Conservation (phyloP, 1,140 invertebrate genomes). For the Papilio aristodemus region DNA sequence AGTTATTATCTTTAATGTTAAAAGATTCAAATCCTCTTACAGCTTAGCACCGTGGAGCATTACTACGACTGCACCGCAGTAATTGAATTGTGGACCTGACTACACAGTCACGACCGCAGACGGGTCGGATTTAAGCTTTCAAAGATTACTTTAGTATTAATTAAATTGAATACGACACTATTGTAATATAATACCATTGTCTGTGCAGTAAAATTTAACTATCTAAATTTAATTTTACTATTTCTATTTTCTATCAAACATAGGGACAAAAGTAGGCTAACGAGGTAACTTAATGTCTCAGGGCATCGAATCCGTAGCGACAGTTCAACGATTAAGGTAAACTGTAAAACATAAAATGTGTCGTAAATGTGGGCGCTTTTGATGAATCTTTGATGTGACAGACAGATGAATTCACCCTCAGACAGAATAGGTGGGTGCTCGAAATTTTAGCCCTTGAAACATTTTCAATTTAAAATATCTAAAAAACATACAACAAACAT, state of each 20-base stretch:
- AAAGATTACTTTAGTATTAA: not conserved
- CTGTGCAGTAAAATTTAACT: not conserved
- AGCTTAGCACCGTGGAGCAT: not conserved
- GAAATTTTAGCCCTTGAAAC: no score
- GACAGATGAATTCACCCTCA: no score
- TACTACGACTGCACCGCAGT: slow-evolving; percentile 4
- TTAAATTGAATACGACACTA: not conserved
- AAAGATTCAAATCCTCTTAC: not conserved
- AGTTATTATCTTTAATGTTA: not conserved
- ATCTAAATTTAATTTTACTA: no score
- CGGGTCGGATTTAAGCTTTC: not conserved
- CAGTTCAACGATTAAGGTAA: no score
- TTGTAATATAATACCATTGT: not conserved
- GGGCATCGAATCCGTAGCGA: no score
- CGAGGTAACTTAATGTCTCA: not conserved
- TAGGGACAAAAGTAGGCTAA: not conserved
- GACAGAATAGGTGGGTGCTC: no score
- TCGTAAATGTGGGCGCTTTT: no score
- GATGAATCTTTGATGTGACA: no score
- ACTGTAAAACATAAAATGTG: no score
- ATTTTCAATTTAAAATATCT: no score
- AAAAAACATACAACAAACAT: no score
- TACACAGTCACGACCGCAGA: not conserved
- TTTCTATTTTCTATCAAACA: no score
- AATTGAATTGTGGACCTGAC: slow-evolving; percentile 7